Base-by-base conservation (phyloP, 1,140 invertebrate genomes). In the Alviniconcha marisindica region DNA sequence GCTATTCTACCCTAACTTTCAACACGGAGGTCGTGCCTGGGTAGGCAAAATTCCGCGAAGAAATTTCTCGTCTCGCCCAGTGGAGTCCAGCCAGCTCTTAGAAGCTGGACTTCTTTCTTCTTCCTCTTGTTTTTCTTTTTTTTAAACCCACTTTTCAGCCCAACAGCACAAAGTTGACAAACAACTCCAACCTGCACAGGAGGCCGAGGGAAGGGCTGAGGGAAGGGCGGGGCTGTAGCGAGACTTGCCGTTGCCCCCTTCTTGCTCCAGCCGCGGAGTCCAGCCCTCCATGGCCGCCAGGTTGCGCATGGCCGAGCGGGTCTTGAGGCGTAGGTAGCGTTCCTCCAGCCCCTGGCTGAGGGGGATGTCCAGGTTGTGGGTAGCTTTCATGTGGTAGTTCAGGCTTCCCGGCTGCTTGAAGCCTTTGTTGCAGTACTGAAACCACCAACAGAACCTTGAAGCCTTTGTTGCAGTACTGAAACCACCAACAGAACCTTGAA, bases 301-400 rank as follows among this genome's bases (percentile, higher is more conserved):
- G 40, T 40, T 60, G n/a, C 78, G 78, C 83, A 81, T 77, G 69
- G 80, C 73, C n/a, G 83, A 78, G 28, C 88, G 84, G 36, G 84
- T 90, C 83, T 91, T 91, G 81, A 91, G 85, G 18, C 87, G 87
- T 40, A 90, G 84, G 82, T 90, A 91, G 18, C 91, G 88, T 71
- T 91, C 91, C 80, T 91, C 87, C 24, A 91, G 86, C 24, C 90
- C 90, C 4, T 91, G 89, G 84, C 90, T 91, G 0, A 91, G 86
- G 44, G 91, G 89, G 21, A 92, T 83, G 66, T 91, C 85, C 14
- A 91, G 80, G 51, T 88, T 87, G 85, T 92, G 91, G 4, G 89
- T 84, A 18, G 89, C 89, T 31, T 90, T 91, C 76, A 88, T 87
- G 78, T 92, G 92, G 83, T 92, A 91, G 18, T 88, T 84, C 85